phyloP scores from a whole-genome alignment of 1,140 invertebrate species.

The Phortica variegata region DNA sequence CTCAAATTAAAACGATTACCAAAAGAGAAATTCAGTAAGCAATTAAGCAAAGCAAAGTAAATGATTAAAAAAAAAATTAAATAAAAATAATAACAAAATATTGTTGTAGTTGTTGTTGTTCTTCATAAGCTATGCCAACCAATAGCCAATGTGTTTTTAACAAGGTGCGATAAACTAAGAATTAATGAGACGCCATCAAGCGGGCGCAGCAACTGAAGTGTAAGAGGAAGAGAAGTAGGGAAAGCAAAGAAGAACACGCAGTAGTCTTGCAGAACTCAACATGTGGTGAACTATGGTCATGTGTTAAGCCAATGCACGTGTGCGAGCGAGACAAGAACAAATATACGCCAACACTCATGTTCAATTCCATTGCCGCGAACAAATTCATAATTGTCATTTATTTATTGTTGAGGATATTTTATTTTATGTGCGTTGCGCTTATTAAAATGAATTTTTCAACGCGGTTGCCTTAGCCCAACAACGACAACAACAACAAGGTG shows the following conservation, averaged over 20 bases:
- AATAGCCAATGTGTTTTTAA: slow-evolving; percentile 41
- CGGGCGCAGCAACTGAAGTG: slow-evolving; percentile 21
- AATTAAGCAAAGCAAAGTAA: too few species aligned
- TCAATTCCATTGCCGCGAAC: slow-evolving; percentile 9
- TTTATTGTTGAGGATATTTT: slow-evolving; percentile 49
- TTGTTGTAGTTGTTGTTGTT: too few species aligned
- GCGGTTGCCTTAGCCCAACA: background rate
- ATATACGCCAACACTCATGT: background rate
- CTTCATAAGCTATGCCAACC: too few species aligned
- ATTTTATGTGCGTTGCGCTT: slow-evolving; percentile 52
- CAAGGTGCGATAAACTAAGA: slow-evolving; percentile 52
- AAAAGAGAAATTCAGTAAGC: too few species aligned
- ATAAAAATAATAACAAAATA: too few species aligned
- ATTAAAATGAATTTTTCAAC: slow-evolving; percentile 54
- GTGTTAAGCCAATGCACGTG: too few species aligned
- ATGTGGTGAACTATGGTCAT: background rate
- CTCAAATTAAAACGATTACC: too few species aligned
- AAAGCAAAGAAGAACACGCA: too few species aligned
- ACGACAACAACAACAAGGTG: background rate
- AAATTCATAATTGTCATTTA: slow-evolving; percentile 55
- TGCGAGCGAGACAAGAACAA: too few species aligned
- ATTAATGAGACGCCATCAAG: slow-evolving; percentile 41
- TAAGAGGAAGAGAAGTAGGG: slow-evolving; percentile 1
- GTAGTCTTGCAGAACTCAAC: slow-evolving; percentile 31
- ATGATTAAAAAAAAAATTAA: too few species aligned